phyloP scores from a whole-genome alignment of 2,113 vertebrate species.

The Sturnus vulgaris region DNA sequence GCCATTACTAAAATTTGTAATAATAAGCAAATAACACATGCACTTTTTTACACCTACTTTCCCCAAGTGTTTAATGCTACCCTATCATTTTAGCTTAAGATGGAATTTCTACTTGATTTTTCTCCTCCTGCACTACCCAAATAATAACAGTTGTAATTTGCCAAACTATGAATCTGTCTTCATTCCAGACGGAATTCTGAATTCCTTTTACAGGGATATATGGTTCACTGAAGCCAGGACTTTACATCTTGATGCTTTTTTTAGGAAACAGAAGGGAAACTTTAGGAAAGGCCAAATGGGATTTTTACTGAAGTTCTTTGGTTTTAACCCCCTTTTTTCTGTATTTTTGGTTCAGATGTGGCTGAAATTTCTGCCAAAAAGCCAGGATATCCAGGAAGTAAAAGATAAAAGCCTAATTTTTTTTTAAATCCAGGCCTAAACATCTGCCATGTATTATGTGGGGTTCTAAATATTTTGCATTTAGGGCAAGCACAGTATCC shows the following conservation, averaged over 20 bases:
- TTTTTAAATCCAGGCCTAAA: not conserved
- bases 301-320: not conserved
- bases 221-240: not conserved
- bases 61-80: not conserved
- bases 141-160: not conserved
- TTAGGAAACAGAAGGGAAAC: not conserved
- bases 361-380: conserved; percentile 1
- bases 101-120: not conserved
- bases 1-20: not conserved
- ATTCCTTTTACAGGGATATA: not conserved
- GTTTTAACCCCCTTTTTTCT: not conserved
- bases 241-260: not conserved
- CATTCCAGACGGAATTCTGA: not conserved
- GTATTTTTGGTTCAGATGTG: not conserved
- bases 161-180: not conserved
- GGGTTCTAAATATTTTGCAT: not conserved
- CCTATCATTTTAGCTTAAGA: not conserved
- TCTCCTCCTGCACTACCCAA: not conserved
- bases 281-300: not conserved
- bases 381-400: not conserved
- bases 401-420: not conserved
- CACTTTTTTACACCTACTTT: not conserved
- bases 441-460: not conserved
- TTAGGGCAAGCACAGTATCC: not conserved
- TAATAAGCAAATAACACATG: not conserved